Percentiles rank a stretch among this genome's conserved stretches.
Conservation (phyloP, 2,797 vertebrate species). For the Delichon dasypus region DNA sequence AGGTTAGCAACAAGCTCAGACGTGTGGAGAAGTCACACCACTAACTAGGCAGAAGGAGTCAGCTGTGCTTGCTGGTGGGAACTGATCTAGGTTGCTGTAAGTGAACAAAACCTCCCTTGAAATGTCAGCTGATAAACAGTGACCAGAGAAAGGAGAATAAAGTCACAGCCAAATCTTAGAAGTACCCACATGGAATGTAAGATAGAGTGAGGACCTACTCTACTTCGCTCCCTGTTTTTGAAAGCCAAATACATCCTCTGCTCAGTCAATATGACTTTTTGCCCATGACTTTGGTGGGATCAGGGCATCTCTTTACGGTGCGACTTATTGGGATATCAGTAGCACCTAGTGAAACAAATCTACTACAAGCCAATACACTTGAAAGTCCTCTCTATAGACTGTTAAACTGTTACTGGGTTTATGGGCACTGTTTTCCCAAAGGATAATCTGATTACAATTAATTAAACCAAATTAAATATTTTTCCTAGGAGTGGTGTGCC, state of each 20-base stretch:
- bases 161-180: background rate
- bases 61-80: background rate
- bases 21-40: rapidly evolving
- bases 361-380: rapidly evolving
- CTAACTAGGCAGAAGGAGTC: background rate
- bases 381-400: background rate
- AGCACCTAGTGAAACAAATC: background rate
- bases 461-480: background rate
- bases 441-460: background rate
- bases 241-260: background rate
- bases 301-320: background rate
- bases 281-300: background rate
- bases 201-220: background rate
- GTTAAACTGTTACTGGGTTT: background rate
- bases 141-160: background rate
- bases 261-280: background rate
- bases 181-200: background rate
- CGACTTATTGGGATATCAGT: background rate
- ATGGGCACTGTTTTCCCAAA: background rate
- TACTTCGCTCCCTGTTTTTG: background rate
- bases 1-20: background rate
- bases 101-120: background rate
- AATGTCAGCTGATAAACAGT: background rate
- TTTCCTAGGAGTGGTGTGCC: background rate
- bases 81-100: background rate